These are phyloP conservation scores for Pachyrhynchus sulphureomaculatus DNA, from an alignment of 1,140 invertebrate species.

Conservation along the genomic window DNA sequence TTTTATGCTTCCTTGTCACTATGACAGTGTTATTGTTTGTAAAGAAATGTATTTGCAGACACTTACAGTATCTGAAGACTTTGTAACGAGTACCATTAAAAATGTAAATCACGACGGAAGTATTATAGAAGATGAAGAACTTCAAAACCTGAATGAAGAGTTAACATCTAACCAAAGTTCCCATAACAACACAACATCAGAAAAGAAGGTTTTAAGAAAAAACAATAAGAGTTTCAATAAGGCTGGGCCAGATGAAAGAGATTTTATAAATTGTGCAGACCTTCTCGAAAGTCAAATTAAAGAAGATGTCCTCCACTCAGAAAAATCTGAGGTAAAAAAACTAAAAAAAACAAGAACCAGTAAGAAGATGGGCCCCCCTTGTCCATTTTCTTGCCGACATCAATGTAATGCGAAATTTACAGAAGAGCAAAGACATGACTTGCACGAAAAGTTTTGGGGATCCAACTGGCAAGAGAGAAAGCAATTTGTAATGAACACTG, in stretches of 20 bases:
- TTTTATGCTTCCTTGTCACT: slow-evolving; percentile 19
- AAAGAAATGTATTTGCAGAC: slow-evolving; percentile 25
- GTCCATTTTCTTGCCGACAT: slow-evolving; percentile 13
- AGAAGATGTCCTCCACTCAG: slow-evolving; percentile 11
- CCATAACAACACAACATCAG: background rate
- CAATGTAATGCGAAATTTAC: slow-evolving; percentile 15
- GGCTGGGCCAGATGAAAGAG: background rate
- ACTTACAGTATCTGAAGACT: slow-evolving; percentile 10
- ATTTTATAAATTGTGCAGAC: slow-evolving; percentile 14
- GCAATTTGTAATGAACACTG: slow-evolving; percentile 22
- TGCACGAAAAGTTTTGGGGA: slow-evolving; percentile 21
- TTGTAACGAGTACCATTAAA: slow-evolving; percentile 4
- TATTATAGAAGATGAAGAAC: slow-evolving; percentile 15
- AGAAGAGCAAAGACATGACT: slow-evolving; percentile 2
- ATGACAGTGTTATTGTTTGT: slow-evolving; percentile 17
- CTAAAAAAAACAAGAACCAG: slow-evolving; percentile 7
- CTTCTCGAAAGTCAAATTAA: slow-evolving; percentile 14
- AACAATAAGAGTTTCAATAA: background rate
- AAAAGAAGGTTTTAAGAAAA: background rate
- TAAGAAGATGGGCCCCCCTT: slow-evolving; percentile 19
- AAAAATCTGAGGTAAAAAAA: slow-evolving; percentile 4
- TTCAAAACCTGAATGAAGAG: background rate
- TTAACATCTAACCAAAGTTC: background rate
- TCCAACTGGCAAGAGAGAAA: slow-evolving; percentile 16
- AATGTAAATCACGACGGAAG: slow-evolving; percentile 20